Evolutionary conservation across 2,888 invertebrate genomes (phyloP).

Genomic region (Leptogaster cylindrica): DNA sequence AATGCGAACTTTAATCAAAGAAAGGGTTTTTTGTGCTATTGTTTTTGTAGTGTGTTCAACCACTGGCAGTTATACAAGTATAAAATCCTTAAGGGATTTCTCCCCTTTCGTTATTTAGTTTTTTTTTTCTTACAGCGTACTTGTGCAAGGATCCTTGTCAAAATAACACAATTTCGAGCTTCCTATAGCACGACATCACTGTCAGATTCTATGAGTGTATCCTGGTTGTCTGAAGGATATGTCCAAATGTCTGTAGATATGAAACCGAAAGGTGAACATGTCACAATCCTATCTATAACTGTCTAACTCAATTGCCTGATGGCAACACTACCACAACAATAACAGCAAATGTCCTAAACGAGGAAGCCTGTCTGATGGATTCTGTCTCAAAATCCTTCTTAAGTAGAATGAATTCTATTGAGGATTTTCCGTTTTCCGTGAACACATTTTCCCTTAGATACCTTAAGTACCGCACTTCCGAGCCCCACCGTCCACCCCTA

Average conservation of each 20-base stretch:
- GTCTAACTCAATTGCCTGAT: conserved; percentile 5
- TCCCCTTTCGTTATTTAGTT: background rate
- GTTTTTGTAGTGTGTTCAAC: background rate
- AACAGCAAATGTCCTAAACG: no score
- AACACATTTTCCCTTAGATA: no score
- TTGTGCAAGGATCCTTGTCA: conserved; percentile 10
- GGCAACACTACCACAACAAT: no score
- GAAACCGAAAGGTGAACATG: background rate
- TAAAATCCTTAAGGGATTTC: background rate
- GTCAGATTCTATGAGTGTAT: conserved; percentile 3
- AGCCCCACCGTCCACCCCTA: no score
- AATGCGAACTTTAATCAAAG: conserved; percentile 14
- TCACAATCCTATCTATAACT: background rate
- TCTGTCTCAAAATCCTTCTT: conserved; percentile 43
- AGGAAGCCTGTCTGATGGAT: conserved; percentile 37
- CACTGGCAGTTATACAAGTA: background rate
- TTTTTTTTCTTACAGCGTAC: background rate
- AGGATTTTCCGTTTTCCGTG: conserved; percentile 29
- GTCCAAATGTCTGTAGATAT: background rate
- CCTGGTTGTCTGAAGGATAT: background rate
- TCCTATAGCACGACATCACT: background rate
- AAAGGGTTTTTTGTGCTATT: background rate
- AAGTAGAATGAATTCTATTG: conserved; percentile 44
- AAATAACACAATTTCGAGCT: conserved; percentile 7
- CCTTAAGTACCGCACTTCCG: no score